A percentile compares a stretch with the other conserved stretches of the same genome.
phyloP scores from a whole-genome alignment of 2,888 invertebrate species.

The Ormyrus labotus region DNA sequence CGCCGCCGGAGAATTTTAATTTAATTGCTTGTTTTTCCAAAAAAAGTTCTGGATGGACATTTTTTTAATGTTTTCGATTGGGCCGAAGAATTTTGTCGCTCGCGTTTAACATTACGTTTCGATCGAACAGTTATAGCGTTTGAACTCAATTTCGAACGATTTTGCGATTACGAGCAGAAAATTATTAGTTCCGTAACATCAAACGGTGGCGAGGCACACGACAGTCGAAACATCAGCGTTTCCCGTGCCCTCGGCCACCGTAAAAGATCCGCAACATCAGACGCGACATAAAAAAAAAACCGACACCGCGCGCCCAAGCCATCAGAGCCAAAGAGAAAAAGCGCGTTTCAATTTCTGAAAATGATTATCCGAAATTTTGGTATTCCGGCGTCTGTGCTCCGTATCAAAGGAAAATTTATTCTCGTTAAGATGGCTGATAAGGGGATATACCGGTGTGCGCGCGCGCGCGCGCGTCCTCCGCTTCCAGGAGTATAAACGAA shows the following conservation, averaged over 20 bases:
- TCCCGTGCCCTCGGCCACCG: conserved; percentile 12
- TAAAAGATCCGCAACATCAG: conserved; percentile 23
- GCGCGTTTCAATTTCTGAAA: conserved; percentile 52
- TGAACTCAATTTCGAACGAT: too few species aligned
- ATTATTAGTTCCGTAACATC: too few species aligned
- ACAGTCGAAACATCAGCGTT: not conserved
- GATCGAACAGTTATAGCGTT: too few species aligned
- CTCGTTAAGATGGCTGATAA: conserved; percentile 53
- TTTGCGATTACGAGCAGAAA: too few species aligned
- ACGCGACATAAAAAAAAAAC: not conserved
- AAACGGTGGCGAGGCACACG: too few species aligned
- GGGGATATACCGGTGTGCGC: not conserved
- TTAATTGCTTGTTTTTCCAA: conserved; percentile 19
- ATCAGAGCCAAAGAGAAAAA: not conserved
- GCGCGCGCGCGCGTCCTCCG: not conserved
- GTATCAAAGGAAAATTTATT: conserved; percentile 45
- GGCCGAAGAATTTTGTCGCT: too few species aligned
- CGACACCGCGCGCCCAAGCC: too few species aligned
- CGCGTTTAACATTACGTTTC: too few species aligned
- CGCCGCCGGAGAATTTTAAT: conserved; percentile 13
- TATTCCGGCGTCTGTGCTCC: conserved; percentile 12
- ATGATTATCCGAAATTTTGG: conserved; percentile 50
- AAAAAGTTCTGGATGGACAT: too few species aligned
- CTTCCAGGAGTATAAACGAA: not conserved
- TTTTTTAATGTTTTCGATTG: too few species aligned